These are phyloP conservation scores for Bufo bufo DNA, from an alignment of 2,113 vertebrate genomes.

Conservation along the genomic window DNA sequence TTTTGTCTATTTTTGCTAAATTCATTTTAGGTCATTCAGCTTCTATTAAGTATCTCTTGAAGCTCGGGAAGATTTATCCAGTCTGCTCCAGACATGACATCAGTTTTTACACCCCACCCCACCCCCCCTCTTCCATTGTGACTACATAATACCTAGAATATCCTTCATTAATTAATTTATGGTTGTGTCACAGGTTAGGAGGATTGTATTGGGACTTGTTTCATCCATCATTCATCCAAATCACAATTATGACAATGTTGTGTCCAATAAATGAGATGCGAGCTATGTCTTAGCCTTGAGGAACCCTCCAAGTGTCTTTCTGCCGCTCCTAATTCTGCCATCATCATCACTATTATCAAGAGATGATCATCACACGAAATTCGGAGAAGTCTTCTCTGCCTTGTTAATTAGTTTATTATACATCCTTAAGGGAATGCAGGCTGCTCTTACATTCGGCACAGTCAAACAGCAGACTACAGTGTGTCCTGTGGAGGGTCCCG, in stretches of 20 bases:
- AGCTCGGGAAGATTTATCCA: conserved; percentile 67
- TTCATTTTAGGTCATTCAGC: conserved; percentile 66
- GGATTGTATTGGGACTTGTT: conserved; percentile 57
- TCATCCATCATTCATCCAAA: conserved; percentile 59
- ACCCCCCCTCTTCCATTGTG: conserved; percentile 41
- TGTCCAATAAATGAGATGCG: conserved; percentile 19
- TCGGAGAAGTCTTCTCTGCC: not conserved
- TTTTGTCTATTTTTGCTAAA: conserved; percentile 60
- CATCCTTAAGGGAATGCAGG: not conserved
- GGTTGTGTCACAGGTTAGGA: conserved; percentile 66
- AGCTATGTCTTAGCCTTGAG: conserved; percentile 41
- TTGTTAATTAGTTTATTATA: conserved; percentile 49
- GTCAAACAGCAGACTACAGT: conserved; percentile 24
- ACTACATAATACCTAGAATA: conserved; percentile 5
- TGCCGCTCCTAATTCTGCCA: not conserved
- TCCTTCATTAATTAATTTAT: conserved; percentile 61
- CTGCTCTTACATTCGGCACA: conserved; percentile 1
- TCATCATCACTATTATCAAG: conserved; percentile 15
- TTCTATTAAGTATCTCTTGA: conserved; percentile 67
- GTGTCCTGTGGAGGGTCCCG: conserved; percentile 17
- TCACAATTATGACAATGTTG: conserved; percentile 25
- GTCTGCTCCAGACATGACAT: conserved; percentile 65
- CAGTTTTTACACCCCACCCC: conserved; percentile 65
- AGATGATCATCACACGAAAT: not conserved
- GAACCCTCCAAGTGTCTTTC: conserved; percentile 22